Percentiles rank a stretch among this genome's conserved stretches.
These are phyloP conservation scores for Sycophaga agraensis DNA, from an alignment of 1,140 invertebrate species.

Conservation along the genomic window DNA sequence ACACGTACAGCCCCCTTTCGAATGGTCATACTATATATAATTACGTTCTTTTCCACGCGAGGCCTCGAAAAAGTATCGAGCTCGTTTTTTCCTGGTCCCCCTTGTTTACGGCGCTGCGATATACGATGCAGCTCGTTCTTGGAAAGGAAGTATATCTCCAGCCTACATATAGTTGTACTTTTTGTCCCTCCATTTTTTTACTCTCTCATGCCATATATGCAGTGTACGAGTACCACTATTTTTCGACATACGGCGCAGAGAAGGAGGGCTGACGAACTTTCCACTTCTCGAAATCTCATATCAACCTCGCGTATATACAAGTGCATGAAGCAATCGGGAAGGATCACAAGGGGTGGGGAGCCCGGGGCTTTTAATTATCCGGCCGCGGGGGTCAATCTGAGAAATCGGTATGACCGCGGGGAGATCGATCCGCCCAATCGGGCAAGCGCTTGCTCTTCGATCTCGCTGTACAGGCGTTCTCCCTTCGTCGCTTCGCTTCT, in stretches of 20 bases:
- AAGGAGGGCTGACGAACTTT: too few species aligned
- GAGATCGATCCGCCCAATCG: conserved; percentile 35
- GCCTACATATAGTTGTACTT: neutral
- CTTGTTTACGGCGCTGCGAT: neutral
- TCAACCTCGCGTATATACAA: too few species aligned
- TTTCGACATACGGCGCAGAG: too few species aligned
- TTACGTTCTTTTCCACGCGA: too few species aligned
- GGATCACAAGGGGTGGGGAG: neutral
- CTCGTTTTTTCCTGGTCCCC: neutral
- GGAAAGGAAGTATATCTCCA: conserved; percentile 1
- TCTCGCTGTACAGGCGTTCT: neutral
- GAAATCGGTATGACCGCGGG: conserved; percentile 24
- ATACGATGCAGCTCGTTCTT: too few species aligned
- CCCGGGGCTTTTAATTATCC: conserved; percentile 8
- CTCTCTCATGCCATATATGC: neutral
- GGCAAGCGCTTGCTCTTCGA: conserved; percentile 19
- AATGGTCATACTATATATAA: neutral
- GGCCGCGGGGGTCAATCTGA: neutral
- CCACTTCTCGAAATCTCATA: too few species aligned
- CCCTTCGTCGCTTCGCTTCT: neutral
- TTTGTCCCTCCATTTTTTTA: neutral
- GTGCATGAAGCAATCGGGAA: neutral
- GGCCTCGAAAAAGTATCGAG: neutral
- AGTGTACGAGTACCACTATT: too few species aligned
- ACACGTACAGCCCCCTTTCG: neutral